Evolutionary conservation across 1,140 invertebrate genomes (phyloP), one percentile per base, ranked within the genome.

Genomic region (Saxidomus purpurata): DNA sequence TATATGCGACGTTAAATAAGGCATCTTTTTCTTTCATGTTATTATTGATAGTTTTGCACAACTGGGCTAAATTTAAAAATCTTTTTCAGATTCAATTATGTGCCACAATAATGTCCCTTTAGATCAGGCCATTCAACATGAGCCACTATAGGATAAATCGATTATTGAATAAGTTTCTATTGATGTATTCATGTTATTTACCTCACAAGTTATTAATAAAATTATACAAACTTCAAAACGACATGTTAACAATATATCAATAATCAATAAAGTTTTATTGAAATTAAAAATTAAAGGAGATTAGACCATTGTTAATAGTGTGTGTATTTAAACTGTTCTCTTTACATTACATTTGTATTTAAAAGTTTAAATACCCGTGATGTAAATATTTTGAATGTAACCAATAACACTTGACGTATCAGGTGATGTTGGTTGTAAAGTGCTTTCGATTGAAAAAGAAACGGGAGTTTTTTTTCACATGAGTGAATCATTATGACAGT

Each of bases 261-360:
- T 55, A 55, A 55, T 55, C 52, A 55, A 55, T 55, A 55, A 55
- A 55, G 52, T 55, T 55, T 19, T 55, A 55, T 55, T 55, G 52
- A 55, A 55, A 55, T 55, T 3, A 19, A 55, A n/a, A 13, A 3
- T 8, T 55, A 19, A 55, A 55, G 9, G 19, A n/a, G 52, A 55
- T 55, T 55, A 55, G 22, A 22, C 9, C 22, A 55, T 55, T 55
- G 52, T 55, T 55, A 55, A 55, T 55, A 19, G 13, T 55, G 52
- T 55, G 52, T 55, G 22, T 55, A 55, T 55, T 55, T 55, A 55
- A 55, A 55, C 8, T 4, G 13, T 55, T n/a, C 22, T 3, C 52
- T 55, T 55, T 55, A 55, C 4, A 55, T 55, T 3, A n/a, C 19
- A 3, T 55, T 47, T 47, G 17, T 47, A 47, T 47, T 47, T 55